Base-by-base conservation (phyloP, 2,113 vertebrate genomes). In the Burhinus oedicnemus region DNA sequence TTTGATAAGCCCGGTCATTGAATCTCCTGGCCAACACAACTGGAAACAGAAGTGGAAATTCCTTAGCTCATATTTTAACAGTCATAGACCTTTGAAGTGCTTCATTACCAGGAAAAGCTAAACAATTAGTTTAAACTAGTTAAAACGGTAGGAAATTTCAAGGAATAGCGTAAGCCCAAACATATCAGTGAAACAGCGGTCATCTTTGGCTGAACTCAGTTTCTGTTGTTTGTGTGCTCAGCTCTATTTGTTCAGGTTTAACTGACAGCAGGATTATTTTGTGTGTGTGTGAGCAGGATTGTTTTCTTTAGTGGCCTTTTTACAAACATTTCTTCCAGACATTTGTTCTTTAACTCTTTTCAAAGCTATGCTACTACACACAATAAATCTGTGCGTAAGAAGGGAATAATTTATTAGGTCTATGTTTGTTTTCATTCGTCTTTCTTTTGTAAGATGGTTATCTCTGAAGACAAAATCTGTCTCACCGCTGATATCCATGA, bases 321-420 rank as follows among this genome's bases (percentile, higher is more conserved):
- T 49, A 38, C 21, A 76, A 82, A 71, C 8, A 29, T 71, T 52
- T 61, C 6, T 72, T 60, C 51, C 19, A 42, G 75, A 71, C 5
- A 12, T 58, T 69, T 89, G 11, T 42, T 81, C 62, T 65, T 79
- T 60, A 68, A 23, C 15, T 80, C 19, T 69, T 62, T 92, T 61
- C 60, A 81, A 74, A 93, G 8, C n/a, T 81, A 5, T 51, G 9
- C 58, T 89, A 7, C 20, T 68, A 12, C 0, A 0, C 2, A 1
- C 0, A 0, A 34, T 61, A 52, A 27, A 77, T 70, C 36, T 32
- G 3, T 40, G 20, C 60, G 13, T 44, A 65, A 47, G 66, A 72
- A 89, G 10, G 32, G 25, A 90, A 51, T 64, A 5, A 72, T 51
- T 71, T 72, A 55, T 94, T 68, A 42, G 23, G 32, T 72, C 25